Base-by-base conservation (phyloP, 2,888 invertebrate genomes). In the Nipponacmea schrenckii region DNA sequence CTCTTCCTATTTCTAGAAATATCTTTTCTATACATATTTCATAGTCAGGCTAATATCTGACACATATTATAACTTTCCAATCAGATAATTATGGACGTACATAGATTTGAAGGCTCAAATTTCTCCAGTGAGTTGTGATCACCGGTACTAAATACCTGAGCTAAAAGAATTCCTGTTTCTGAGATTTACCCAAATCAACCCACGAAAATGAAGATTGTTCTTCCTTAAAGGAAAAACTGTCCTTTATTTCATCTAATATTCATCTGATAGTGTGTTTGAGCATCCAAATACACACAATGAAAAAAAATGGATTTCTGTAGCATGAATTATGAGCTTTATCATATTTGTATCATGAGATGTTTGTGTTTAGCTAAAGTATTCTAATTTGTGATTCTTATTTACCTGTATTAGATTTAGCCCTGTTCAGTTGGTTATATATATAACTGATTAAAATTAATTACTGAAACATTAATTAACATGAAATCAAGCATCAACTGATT, bases 221-320 rank as follows among this genome's bases (percentile, higher is more conserved):
- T n/a, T n/a, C 56, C 8, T 17, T 56, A 20, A 56, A 56, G 20
- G 56, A 3, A 10, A 56, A 56, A 56, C 20, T 56, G 56, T 56
- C 20, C 56, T 17, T 56, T 56, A 56, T 56, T 20, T 56, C 56
- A 56, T 56, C 56, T 56, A 56, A 15, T 56, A 17, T 56, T 56
- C 56, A 56, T 56, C 56, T 56, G 56, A 56, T 56, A 56, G 56
- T 56, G 56, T 56, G 8, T 56, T 56, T 56, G 15, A 56, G 56
- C 56, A 56, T 56, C 56, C 56, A 56, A 56, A 56, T 56, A 12
- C 56, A 56, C 56, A 12, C 56, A 56, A 56, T 20, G 56, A 17
- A 56, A 56, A 17, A 17, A 17, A 14, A 50, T 14, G 12, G n/a
- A 15, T 56, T 17, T 17, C 8, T 56, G 56, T 56, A n/a, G n/a